Conservation (phyloP, 2,888 invertebrate genomes). For the Ormyrus labotus region DNA sequence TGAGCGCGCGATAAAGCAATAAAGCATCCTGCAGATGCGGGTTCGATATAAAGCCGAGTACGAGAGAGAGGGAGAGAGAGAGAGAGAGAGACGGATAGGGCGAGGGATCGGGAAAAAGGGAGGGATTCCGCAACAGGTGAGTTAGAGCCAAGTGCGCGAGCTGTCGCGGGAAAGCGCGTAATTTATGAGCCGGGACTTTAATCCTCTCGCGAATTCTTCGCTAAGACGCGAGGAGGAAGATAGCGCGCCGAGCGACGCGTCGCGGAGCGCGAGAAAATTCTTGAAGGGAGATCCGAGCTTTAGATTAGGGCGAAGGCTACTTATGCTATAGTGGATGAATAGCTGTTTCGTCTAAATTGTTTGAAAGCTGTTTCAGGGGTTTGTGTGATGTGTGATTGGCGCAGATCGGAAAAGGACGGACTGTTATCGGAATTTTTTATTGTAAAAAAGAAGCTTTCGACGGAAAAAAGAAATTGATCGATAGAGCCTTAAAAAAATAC, state of each 20-base stretch:
- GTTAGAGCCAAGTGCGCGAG: conserved; percentile 50
- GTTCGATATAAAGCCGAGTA: conserved; percentile 47
- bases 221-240: too few relatives aligned
- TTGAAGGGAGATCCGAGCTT: too few relatives aligned
- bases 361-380: too few relatives aligned
- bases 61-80: conserved; percentile 26
- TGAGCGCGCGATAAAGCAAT: conserved; percentile 53
- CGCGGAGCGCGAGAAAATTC: conserved; percentile 6
- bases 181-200: conserved; percentile 50
- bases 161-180: conserved; percentile 44
- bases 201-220: neutral
- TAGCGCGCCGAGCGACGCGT: neutral
- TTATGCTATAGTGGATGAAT: conserved; percentile 13
- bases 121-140: conserved; percentile 52
- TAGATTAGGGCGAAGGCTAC: too few relatives aligned
- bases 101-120: neutral
- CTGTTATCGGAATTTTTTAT: too few relatives aligned
- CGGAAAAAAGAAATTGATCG: too few relatives aligned
- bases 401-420: too few relatives aligned
- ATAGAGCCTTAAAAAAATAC: too few relatives aligned
- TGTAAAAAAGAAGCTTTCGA: too few relatives aligned
- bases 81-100: neutral
- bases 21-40: conserved; percentile 54
- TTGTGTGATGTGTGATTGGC: too few relatives aligned
- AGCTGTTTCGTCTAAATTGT: neutral